phyloP scores from a whole-genome alignment of 1,140 invertebrate genomes.

The Drosophila lowei region DNA sequence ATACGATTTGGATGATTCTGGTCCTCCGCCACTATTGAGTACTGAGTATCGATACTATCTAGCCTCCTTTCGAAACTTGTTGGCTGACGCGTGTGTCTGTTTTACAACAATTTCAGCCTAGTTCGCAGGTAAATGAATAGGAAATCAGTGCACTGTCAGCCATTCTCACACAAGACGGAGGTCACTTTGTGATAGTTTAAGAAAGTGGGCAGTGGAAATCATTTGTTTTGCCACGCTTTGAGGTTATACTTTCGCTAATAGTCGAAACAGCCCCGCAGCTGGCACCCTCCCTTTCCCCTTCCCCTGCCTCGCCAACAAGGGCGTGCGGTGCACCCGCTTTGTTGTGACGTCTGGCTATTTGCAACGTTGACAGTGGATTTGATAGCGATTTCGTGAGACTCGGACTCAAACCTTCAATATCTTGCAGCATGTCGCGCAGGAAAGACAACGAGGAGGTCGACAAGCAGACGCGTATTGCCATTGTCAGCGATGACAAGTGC shows the following conservation, averaged over 20 bases:
- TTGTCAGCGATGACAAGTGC: slow-evolving; percentile 99
- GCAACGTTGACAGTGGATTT: slow-evolving; percentile 68
- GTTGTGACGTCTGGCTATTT: slow-evolving; percentile 68
- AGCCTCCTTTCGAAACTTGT: slow-evolving; percentile 68
- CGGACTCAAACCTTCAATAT: not conserved
- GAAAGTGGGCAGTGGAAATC: slow-evolving; percentile 20
- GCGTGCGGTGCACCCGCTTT: slow-evolving; percentile 58
- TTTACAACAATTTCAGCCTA: slow-evolving; percentile 73
- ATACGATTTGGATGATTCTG: no score
- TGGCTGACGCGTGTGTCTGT: slow-evolving; percentile 80
- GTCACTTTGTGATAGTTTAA: slow-evolving; percentile 1
- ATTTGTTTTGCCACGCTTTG: slow-evolving; percentile 54
- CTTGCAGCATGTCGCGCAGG: slow-evolving; percentile 88
- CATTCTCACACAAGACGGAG: not conserved
- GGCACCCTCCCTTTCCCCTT: slow-evolving; percentile 11
- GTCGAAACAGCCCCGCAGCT: slow-evolving; percentile 32
- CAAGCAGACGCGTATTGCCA: slow-evolving; percentile 98
- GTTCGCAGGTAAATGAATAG: slow-evolving; percentile 65
- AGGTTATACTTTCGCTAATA: slow-evolving; percentile 75
- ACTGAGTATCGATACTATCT: slow-evolving; percentile 1
- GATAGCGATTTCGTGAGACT: slow-evolving; percentile 12
- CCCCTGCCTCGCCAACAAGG: not conserved
- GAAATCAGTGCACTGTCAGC: not conserved
- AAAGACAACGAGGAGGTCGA: slow-evolving; percentile 92
- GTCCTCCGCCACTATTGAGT: no score